Evolutionary conservation across 2,113 vertebrate genomes (phyloP).

Genomic region (Polypterus senegalus): DNA sequence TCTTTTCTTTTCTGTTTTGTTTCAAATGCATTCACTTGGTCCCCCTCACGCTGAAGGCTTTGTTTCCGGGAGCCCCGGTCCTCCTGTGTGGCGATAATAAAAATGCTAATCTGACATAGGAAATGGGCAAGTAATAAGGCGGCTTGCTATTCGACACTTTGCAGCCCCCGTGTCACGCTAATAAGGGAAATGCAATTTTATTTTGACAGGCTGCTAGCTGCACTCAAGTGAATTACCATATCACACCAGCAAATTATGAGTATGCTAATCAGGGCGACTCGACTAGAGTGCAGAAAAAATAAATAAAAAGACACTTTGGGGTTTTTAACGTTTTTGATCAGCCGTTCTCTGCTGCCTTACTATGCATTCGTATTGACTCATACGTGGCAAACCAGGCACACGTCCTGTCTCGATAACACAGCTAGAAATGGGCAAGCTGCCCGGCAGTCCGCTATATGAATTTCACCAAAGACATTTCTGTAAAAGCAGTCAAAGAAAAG

Average conservation of each 20-base stretch:
- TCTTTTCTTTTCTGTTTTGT: constrained; percentile 30
- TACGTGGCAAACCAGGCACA: no score
- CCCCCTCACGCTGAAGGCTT: constrained; percentile 25
- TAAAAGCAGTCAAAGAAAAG: no score
- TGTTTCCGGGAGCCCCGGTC: neutral
- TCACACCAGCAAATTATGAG: constrained; percentile 48
- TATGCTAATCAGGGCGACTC: constrained; percentile 34
- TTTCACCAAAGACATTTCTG: no score
- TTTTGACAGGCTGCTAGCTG: constrained; percentile 32
- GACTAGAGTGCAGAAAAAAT: constrained; percentile 13
- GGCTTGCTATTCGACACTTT: constrained; percentile 36
- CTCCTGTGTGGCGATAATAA: constrained; percentile 43
- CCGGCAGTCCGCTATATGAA: no score
- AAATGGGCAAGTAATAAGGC: constrained; percentile 36
- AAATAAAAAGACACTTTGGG: no score
- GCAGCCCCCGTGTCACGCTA: constrained; percentile 37
- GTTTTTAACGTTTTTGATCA: no score
- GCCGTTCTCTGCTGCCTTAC: no score
- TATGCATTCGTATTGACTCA: no score
- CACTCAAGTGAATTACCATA: constrained; percentile 47
- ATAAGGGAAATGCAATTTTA: constrained; percentile 49
- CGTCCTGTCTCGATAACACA: no score
- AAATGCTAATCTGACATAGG: constrained; percentile 58
- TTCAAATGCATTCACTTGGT: constrained; percentile 65
- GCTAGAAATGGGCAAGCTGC: no score